Percentiles rank a stretch among this genome's conserved stretches.
These are phyloP conservation scores for Entosphenus tridentatus DNA, from an alignment of 2,113 vertebrate genomes.

Conservation along the genomic window DNA sequence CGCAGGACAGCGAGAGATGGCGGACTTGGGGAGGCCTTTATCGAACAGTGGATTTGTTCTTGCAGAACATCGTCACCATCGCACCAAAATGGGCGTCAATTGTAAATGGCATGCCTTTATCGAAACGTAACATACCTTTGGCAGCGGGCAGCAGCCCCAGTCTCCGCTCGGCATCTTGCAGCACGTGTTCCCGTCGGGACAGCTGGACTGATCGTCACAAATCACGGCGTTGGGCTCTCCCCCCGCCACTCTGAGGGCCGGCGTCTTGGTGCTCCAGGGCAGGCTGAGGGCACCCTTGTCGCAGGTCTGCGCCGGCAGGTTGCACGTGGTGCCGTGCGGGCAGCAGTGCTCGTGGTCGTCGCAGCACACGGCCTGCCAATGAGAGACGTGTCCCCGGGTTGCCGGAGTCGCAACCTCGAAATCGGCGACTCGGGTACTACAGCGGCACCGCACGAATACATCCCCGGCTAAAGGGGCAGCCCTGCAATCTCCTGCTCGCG, in stretches of 20 bases:
- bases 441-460: too few species aligned
- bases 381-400: too few species aligned
- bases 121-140: slow-evolving; percentile 18
- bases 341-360: slow-evolving; percentile 27
- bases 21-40: too few species aligned
- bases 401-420: too few species aligned
- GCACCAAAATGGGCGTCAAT: too few species aligned
- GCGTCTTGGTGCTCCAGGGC: slow-evolving; percentile 23
- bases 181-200: slow-evolving; percentile 27
- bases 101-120: too few species aligned
- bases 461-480: too few species aligned
- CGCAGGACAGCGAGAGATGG: too few species aligned
- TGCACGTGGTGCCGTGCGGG: slow-evolving; percentile 23
- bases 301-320: slow-evolving; percentile 18
- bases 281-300: slow-evolving; percentile 11
- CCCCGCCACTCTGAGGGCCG: slow-evolving; percentile 8
- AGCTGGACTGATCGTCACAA: slow-evolving; percentile 27
- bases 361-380: slow-evolving; percentile 25
- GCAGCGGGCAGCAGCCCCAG: slow-evolving; percentile 37
- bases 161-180: slow-evolving; percentile 20
- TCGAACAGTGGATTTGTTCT: too few species aligned
- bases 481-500: too few species aligned
- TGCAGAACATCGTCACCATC: too few species aligned
- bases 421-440: too few species aligned
- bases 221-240: slow-evolving; percentile 15